A percentile compares a stretch with the other conserved stretches of the same genome.
Conservation (phyloP, 2,888 invertebrate species). For the Axea sp. region DNA sequence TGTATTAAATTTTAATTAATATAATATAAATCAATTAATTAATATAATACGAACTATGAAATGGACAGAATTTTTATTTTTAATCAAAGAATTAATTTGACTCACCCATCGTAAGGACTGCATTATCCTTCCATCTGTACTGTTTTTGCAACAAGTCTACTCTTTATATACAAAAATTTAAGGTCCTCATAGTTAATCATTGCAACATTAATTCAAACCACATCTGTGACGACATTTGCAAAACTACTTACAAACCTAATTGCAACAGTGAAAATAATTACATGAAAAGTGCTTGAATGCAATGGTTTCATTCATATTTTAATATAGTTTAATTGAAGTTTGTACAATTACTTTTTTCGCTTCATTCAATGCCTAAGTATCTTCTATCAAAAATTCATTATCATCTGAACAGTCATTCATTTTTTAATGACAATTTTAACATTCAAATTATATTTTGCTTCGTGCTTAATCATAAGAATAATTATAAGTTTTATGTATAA, state of each 20-base stretch:
- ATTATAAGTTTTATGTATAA: too few relatives aligned
- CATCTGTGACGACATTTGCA: constrained; percentile 51
- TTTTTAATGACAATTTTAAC: too few relatives aligned
- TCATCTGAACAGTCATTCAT: too few relatives aligned
- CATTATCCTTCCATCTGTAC: constrained; percentile 42
- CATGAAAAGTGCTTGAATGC: constrained; percentile 36
- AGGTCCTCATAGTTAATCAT: constrained; percentile 40
- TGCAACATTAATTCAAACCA: constrained; percentile 50
- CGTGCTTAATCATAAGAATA: too few relatives aligned
- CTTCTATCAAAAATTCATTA: constrained; percentile 2
- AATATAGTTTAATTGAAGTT: constrained; percentile 37
- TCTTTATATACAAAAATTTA: constrained; percentile 54
- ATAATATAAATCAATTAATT: too few relatives aligned
- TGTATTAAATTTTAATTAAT: too few relatives aligned
- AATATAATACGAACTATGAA: too few relatives aligned
- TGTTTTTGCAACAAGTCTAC: constrained; percentile 23
- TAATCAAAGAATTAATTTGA: not conserved
- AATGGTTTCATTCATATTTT: constrained; percentile 28
- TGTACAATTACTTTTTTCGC: constrained; percentile 1
- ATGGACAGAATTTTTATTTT: too few relatives aligned
- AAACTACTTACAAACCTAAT: constrained; percentile 33
- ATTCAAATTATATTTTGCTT: too few relatives aligned
- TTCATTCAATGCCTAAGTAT: not conserved
- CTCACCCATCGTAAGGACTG: constrained; percentile 54
- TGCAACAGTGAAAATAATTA: constrained; percentile 43